Evolutionary conservation across 2,888 invertebrate species (phyloP).

Genomic region (Melipona beecheii): DNA sequence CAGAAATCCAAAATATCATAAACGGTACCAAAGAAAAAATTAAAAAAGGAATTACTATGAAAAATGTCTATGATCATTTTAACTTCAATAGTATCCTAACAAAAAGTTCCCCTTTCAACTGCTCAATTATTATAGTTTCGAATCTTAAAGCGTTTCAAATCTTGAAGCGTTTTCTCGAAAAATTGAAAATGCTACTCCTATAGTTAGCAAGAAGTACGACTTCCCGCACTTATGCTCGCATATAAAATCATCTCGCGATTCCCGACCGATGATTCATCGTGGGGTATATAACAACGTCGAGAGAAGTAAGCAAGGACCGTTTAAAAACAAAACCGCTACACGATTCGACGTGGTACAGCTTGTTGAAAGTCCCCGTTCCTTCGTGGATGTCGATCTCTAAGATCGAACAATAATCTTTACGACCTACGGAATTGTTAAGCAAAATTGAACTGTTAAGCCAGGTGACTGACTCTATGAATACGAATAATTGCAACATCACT

Average conservation of each 20-base stretch:
- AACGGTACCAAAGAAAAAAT: no score
- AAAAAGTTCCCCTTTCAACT: no score
- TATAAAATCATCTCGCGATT: conserved; percentile 18
- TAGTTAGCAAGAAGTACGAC: background rate
- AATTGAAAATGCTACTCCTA: background rate
- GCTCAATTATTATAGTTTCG: no score
- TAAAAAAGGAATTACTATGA: no score
- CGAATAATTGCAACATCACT: conserved; percentile 43
- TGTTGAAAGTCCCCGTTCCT: background rate
- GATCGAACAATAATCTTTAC: conserved; percentile 3
- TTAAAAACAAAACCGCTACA: conserved; percentile 28
- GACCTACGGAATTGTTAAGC: background rate
- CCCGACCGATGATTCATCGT: conserved; percentile 17
- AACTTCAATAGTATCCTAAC: no score
- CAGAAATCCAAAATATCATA: no score
- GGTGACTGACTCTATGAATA: conserved; percentile 29
- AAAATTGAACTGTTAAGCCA: conserved; percentile 7
- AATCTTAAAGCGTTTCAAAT: no score
- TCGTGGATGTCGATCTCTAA: background rate
- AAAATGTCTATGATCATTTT: no score
- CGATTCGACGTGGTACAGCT: conserved; percentile 2
- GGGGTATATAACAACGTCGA: background rate
- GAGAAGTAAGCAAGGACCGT: background rate
- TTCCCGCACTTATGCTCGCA: background rate
- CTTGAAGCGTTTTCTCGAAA: no score